Evolutionary conservation across 2,888 invertebrate genomes (phyloP), one percentile per base, ranked within the genome.

Genomic region (Cactoblastis cactorum): DNA sequence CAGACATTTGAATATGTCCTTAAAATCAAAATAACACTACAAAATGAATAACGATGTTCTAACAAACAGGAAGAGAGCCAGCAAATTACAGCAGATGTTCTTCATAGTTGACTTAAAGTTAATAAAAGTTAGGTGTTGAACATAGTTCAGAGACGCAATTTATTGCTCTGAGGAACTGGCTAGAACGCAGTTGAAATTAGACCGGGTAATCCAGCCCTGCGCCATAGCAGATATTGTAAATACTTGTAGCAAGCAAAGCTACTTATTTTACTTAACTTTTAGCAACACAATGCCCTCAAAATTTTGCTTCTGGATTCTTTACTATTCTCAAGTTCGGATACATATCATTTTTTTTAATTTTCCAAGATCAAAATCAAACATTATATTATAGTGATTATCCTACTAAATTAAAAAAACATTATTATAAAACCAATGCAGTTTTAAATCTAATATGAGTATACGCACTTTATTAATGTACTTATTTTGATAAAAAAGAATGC

Each of bases 111-210:
- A 47, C 33, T 49, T 41, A 19, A 41, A 49, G 39, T 39, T 41
- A 58, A 58, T 57, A 55, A 58, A 59, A 57, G 52, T 55, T 52
- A 49, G 45, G 48, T 50, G 41, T 22, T 49, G 41, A 57, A 54
- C 55, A 59, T 56, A 53, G 56, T 53, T 50, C 62, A 63, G 62
- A 63, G 45, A 50, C 51, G 54, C 56, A 69, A 74, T 74, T 76
- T 76, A 76, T 73, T 61, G 64, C 69, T 62, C 57, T 59, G 62
- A 64, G 63, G 63, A 70, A 71, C 69, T 69, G 74, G 67, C 63
- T 69, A 54, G 65, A 62, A 65, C 54, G 61, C 56, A 57, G 67
- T 62, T 58, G 65, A 69, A 71, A 71, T 73, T 68, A 70, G 69
- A 64, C 61, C 62, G 57, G 62, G 65, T 72, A 67, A 76, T 74